Conservation (phyloP, 2,113 vertebrate species). For the Tichodroma muraria region DNA sequence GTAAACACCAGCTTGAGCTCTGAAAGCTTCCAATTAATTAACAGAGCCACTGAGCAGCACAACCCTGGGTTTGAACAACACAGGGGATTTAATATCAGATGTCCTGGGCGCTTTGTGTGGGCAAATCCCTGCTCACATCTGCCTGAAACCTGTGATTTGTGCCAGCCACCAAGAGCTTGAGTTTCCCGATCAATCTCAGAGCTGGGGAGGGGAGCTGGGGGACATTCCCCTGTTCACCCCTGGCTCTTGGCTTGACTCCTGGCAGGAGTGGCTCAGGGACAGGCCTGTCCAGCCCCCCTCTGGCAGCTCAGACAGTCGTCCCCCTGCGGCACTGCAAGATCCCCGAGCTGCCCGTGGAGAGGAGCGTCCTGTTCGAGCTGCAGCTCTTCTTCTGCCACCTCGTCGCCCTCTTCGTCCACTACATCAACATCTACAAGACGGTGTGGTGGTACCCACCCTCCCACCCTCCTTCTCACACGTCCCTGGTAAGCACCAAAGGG, state of each 20-base stretch:
- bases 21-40: slow-evolving; percentile 2
- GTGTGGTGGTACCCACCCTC: slow-evolving; percentile 98
- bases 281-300: slow-evolving; percentile 89
- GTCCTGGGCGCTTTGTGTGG: not conserved
- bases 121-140: not conserved
- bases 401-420: slow-evolving; percentile 94
- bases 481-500: slow-evolving; percentile 79
- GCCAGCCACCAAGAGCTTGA: rapidly evolving
- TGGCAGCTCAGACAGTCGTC: slow-evolving; percentile 90
- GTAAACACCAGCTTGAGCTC: not conserved
- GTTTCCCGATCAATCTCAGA: rapidly evolving
- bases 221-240: not conserved
- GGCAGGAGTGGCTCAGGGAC: slow-evolving; percentile 89
- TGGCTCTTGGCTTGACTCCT: not conserved
- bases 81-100: not conserved
- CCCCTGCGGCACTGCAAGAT: slow-evolving; percentile 95
- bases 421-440: slow-evolving; percentile 98
- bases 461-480: slow-evolving; percentile 92
- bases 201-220: rapidly evolving
- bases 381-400: slow-evolving; percentile 98
- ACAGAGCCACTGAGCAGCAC: not conserved
- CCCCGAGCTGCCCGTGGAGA: slow-evolving; percentile 89
- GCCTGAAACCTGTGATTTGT: not conserved
- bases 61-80: not conserved
- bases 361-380: slow-evolving; percentile 89